phyloP scores from a whole-genome alignment of 1,140 invertebrate genomes.

The Acyrthosiphon pisum region DNA sequence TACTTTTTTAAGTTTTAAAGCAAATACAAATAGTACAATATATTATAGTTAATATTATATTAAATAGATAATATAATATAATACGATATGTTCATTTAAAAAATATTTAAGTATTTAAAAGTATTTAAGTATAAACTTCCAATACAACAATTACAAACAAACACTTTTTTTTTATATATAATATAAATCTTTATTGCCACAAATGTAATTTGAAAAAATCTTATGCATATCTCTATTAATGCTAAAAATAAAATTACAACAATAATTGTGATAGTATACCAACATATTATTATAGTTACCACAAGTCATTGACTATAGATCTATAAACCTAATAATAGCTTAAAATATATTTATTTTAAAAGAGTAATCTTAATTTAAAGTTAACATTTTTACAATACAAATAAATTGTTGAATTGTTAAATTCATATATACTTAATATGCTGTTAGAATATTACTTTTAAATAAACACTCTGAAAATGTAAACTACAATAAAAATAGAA shows the following conservation, averaged over 20 bases:
- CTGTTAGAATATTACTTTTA: background rate
- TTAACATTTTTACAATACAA: conserved; percentile 8
- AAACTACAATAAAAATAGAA: conserved; percentile 21
- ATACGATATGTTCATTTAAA: conserved; percentile 2
- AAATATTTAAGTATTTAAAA: background rate
- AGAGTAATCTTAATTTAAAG: conserved; percentile 35
- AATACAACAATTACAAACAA: background rate
- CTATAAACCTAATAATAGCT: conserved; percentile 31
- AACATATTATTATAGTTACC: conserved; percentile 42
- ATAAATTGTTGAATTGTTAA: background rate
- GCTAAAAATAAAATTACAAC: conserved; percentile 41
- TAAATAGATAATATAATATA: background rate
- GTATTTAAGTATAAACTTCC: conserved; percentile 13
- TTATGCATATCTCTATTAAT: conserved; percentile 45
- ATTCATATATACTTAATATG: background rate
- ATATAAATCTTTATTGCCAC: conserved; percentile 56
- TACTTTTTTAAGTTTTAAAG: background rate
- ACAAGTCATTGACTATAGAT: conserved; percentile 25
- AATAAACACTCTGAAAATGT: conserved; percentile 37
- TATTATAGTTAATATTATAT: background rate
- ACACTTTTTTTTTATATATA: conserved; percentile 25
- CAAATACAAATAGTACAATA: no score
- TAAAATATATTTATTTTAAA: conserved; percentile 21
- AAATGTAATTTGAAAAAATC: conserved; percentile 54
- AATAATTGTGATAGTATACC: conserved; percentile 28